Evolutionary conservation across 2,888 invertebrate species (phyloP).

Genomic region (Megastigmus dorsalis): DNA sequence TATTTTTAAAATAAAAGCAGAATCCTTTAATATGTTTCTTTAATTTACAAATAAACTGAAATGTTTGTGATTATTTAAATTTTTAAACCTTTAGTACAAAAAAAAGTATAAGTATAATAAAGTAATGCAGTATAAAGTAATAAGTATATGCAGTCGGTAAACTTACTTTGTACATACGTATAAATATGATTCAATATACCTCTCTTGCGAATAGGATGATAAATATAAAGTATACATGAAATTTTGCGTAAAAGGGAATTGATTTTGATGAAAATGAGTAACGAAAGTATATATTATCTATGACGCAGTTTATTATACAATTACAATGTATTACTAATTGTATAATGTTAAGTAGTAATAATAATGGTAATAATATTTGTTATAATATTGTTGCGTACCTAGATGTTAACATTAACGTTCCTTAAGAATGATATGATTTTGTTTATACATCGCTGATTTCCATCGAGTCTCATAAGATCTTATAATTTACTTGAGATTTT

Average conservation of each 20-base stretch:
- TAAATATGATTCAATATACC: no score
- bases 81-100: no score
- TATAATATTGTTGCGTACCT: conserved; percentile 61
- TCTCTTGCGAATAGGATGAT: no score
- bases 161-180: no score
- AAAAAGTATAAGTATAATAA: no score
- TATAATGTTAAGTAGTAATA: conserved; percentile 71
- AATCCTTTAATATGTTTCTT: no score
- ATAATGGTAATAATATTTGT: conserved; percentile 65
- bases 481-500: conserved; percentile 28
- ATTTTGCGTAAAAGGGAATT: neutral
- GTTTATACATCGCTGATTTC: conserved; percentile 69
- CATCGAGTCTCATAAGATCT: conserved; percentile 43
- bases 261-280: conserved; percentile 14
- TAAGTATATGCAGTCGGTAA: no score
- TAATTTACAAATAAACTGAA: no score
- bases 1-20: no score
- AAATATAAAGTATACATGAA: no score
- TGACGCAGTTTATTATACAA: conserved; percentile 74
- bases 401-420: conserved; percentile 70
- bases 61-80: no score
- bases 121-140: no score
- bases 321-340: conserved; percentile 72
- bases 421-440: conserved; percentile 73
- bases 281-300: conserved; percentile 58